Evolutionary conservation across 2,113 vertebrate genomes (phyloP), one percentile per base, ranked within the genome.

Genomic region (Lichenostomus cassidix): DNA sequence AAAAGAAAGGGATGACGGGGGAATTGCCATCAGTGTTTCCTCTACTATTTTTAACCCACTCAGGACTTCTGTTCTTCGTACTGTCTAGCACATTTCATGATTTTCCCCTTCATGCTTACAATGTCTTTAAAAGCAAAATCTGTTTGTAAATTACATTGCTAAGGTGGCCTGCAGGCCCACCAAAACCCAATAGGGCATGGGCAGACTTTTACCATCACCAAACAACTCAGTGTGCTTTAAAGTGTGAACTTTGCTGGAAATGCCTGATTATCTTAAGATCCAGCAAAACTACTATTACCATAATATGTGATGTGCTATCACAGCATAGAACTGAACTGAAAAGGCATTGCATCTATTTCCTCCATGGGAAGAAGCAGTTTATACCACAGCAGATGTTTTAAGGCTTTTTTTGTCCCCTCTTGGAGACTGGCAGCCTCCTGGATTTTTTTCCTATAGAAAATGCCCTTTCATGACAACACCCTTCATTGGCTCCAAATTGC

Each of bases 371-470:
- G 25, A 82, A 20, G 22, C 39, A 50, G 27, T 5, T 85, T 87
- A 28, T 49, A 44, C 44, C 1, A 0, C 13, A 58, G 7, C 8
- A 24, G 20, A 5, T 37, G 1, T 71, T 19, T 8, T 4, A 71
- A 59, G 31, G 22, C n/a, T 12, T 68, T 69, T 93, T 78, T 73
- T 71, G 22, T 64, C n/a, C 11, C 3, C 16, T 82, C 6, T 73
- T 41, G 37, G 50, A 35, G 31, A 41, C 52, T 29, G 55, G n/a
- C 41, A 74, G 28, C 6, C 31, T 88, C n/a, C 17, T 69, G 46
- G 8, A 33, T 60, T 80, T 80, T 68, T 41, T 85, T 92, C 55
- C 33, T 89, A 21, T 29, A 42, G 64, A 77, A 93, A 55, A 90
- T 74, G 12, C 11, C 29, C 63, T 83, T 85, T 88, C 14, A 9